A percentile compares a stretch with the other conserved stretches of the same genome.
Evolutionary conservation across 2,888 invertebrate species (phyloP).

Genomic region (Apodemia hepburni): DNA sequence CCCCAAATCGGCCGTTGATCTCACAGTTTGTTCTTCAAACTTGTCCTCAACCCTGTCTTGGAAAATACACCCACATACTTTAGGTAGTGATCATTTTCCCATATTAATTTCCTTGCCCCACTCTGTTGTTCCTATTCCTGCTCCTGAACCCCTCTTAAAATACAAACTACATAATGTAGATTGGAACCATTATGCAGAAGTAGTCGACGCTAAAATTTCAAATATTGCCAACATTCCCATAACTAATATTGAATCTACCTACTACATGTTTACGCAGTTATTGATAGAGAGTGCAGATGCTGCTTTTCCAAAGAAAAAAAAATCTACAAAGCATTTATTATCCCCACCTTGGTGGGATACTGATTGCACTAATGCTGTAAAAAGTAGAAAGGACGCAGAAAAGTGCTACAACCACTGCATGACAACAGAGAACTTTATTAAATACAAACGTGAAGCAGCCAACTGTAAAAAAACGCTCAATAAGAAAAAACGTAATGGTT

Average conservation of each 20-base stretch:
- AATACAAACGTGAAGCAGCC: not conserved
- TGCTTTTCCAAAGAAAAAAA: not conserved
- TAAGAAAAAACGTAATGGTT: not conserved
- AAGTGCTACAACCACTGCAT: not conserved
- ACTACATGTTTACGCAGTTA: not conserved
- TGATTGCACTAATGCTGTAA: not conserved
- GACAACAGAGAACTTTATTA: not conserved
- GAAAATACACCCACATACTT: not conserved
- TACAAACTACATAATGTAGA: not conserved
- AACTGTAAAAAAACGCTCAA: not conserved
- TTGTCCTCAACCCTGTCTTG: not conserved
- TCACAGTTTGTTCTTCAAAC: conserved; percentile 18
- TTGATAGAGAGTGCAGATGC: not conserved
- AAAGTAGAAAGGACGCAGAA: not conserved
- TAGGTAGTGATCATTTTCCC: not conserved
- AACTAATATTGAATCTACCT: not conserved
- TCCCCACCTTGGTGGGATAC: not conserved
- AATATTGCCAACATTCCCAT: not conserved
- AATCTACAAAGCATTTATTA: not conserved
- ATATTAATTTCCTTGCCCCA: not conserved
- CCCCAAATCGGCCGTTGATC: conserved; percentile 17
- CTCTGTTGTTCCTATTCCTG: not conserved
- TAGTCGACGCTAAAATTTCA: not conserved
- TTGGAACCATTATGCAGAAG: not conserved
- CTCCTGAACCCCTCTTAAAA: not conserved